Evolutionary conservation across 2,113 vertebrate genomes (phyloP).

Genomic region (Sprattus sprattus): DNA sequence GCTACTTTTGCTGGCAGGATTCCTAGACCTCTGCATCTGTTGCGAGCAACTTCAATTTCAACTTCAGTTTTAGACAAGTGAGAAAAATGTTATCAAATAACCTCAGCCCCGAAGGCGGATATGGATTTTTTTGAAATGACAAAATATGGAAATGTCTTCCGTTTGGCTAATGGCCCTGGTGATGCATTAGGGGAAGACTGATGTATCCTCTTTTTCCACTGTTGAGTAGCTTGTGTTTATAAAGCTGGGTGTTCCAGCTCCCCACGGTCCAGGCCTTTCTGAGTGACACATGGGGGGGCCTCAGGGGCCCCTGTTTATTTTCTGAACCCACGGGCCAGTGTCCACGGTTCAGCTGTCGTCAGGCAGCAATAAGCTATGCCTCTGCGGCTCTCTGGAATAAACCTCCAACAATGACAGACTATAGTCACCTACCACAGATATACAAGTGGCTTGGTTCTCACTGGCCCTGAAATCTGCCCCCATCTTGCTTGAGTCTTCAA

Average conservation of each 20-base stretch:
- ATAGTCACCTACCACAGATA: slow-evolving; percentile 47
- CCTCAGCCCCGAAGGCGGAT: not conserved
- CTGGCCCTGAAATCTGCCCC: slow-evolving; percentile 9
- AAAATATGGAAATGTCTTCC: slow-evolving; percentile 12
- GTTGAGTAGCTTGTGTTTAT: slow-evolving; percentile 38
- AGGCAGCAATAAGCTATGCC: slow-evolving; percentile 51
- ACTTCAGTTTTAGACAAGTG: not conserved
- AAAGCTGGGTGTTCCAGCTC: slow-evolving; percentile 38
- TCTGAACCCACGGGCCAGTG: slow-evolving; percentile 50
- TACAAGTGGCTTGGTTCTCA: slow-evolving; percentile 27
- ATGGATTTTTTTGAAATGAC: slow-evolving; percentile 6
- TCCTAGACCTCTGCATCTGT: not conserved
- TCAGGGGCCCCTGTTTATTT: slow-evolving; percentile 61
- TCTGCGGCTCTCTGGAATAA: slow-evolving; percentile 51
- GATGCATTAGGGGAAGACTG: slow-evolving; percentile 25
- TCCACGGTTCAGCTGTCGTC: slow-evolving; percentile 58
- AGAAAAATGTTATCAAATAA: not conserved
- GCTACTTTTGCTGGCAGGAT: not conserved
- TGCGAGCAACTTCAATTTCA: not conserved
- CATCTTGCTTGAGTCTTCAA: not conserved
- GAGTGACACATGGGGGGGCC: slow-evolving; percentile 47
- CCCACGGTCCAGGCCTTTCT: slow-evolving; percentile 33
- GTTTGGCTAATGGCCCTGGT: not conserved
- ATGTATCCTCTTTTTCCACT: slow-evolving; percentile 27
- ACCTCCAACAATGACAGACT: slow-evolving; percentile 46